A percentile compares a stretch with the other conserved stretches of the same genome.
Evolutionary conservation across 2,113 vertebrate genomes (phyloP).

Genomic region (Cygnus buccinator): DNA sequence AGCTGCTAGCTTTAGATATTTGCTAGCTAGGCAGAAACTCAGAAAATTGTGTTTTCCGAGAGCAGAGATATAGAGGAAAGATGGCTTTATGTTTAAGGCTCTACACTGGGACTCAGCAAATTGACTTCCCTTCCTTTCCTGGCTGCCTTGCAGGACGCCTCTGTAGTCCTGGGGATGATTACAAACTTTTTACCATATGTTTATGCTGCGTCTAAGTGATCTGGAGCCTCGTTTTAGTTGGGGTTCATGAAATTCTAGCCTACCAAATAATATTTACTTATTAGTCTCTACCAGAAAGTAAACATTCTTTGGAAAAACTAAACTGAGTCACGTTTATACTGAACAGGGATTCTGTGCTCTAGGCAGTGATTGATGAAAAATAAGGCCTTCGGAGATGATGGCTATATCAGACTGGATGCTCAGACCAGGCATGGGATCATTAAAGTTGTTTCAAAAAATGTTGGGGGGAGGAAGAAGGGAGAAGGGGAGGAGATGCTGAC

Average conservation of each 20-base stretch:
- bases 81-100: neutral
- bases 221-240: constrained; percentile 16
- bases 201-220: constrained; percentile 17
- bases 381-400: neutral
- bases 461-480: neutral
- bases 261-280: constrained; percentile 38
- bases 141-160: constrained; percentile 20
- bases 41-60: neutral
- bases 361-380: neutral
- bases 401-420: neutral
- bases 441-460: neutral
- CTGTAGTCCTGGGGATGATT: constrained; percentile 11
- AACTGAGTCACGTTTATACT: neutral
- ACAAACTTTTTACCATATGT: constrained; percentile 44
- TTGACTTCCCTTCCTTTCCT: constrained; percentile 25
- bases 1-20: constrained; percentile 1
- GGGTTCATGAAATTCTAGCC: neutral
- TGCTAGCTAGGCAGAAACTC: constrained; percentile 1
- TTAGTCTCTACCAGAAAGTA: constrained; percentile 19
- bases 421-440: neutral
- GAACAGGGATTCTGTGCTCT: neutral
- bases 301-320: constrained; percentile 6
- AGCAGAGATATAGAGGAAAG: neutral
- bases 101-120: neutral
- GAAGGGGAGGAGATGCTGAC: neutral